Evolutionary conservation across 1,140 invertebrate species (phyloP), one percentile per base, ranked within the genome.

Genomic region (Kradibia gibbosae): DNA sequence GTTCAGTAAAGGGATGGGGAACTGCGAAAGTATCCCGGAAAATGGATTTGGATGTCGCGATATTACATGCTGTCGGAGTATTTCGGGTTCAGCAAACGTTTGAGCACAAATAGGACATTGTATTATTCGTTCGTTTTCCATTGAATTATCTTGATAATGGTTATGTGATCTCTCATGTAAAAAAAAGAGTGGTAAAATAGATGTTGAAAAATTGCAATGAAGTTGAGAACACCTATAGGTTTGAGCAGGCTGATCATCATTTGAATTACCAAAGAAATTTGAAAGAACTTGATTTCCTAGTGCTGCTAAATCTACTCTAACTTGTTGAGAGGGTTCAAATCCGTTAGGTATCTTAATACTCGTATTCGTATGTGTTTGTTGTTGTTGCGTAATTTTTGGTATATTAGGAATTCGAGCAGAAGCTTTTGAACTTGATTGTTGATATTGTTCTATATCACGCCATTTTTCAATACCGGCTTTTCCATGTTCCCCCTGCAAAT

Each of bases 91-190:
- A 1, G 91, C 86, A 84, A 94, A 93, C 34, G 83, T 87, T 84
- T 94, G 93, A 15, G 91, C 90, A 86, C 94, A 94, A 22, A 94
- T 90, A 17, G 93, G 93, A 86, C 94, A 94, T 78, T 93, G 93
- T 1, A 82, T 31, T 17, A 89, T 74, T 13, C 86, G 85, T 3
- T 87, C 84, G 71, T 83, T 78, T 42, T 85, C 82, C 8, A 87
- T 22, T 10, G 34, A 17, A 36, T 80, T 83, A 25, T 89, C 85
- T 11, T 87, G 87, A 10, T 85, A 82, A 80, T 93, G 93, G 3
- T 92, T 91, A 87, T 97, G 96, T 22, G 96, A 95, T 84, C 96
- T 94, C 87, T 98, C 97, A 92, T 98, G 97, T 36, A 97, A 95
- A 89, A 97, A 97, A 78, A 98, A 92, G 87, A 98, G 96, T 36